Conservation (phyloP, 2,113 vertebrate genomes). For the Atlantisia rogersi region DNA sequence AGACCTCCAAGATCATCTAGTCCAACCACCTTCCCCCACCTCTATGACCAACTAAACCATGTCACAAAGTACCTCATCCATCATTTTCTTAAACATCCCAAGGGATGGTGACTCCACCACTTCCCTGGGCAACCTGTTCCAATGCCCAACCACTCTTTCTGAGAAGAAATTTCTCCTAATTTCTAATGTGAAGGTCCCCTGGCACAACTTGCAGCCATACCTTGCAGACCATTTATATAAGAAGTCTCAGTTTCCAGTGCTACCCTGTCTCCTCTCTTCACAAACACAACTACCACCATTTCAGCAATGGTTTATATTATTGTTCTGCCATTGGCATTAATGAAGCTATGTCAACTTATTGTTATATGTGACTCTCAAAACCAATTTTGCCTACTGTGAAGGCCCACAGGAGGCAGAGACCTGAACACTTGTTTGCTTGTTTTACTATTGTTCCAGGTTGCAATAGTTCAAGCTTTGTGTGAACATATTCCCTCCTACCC, state of each 20-base stretch:
- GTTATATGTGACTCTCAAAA: background rate
- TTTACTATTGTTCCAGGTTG: background rate
- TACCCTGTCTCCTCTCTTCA: background rate
- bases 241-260: background rate
- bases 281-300: background rate
- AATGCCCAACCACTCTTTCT: too few relatives aligned
- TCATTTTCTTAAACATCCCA: too few relatives aligned
- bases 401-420: background rate
- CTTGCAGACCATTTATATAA: too few relatives aligned
- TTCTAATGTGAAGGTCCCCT: too few relatives aligned
- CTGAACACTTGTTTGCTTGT: background rate
- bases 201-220: too few relatives aligned
- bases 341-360: background rate
- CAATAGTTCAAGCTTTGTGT: background rate
- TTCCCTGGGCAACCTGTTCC: too few relatives aligned
- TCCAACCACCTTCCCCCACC: too few relatives aligned
- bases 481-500: background rate
- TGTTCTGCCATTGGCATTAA: background rate
- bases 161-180: too few relatives aligned
- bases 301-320: background rate
- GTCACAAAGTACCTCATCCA: too few relatives aligned
- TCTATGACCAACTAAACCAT: too few relatives aligned
- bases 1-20: too few relatives aligned
- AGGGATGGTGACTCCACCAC: too few relatives aligned
- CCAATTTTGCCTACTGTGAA: background rate